A percentile compares a stretch with the other conserved stretches of the same genome.
These are phyloP conservation scores for Heliconius sara DNA, from an alignment of 2,888 invertebrate species.

Conservation along the genomic window DNA sequence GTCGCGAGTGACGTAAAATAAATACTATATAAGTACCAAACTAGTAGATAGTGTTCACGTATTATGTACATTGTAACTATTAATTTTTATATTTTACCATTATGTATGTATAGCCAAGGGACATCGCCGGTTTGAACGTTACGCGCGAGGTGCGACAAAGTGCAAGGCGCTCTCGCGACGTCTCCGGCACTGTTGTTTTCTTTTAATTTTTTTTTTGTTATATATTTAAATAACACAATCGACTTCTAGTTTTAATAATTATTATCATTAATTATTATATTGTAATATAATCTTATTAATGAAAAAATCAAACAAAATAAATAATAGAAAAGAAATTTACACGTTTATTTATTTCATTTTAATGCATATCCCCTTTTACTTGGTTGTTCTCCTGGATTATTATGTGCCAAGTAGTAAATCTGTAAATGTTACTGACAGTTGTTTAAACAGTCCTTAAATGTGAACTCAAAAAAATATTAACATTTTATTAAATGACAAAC, in stretches of 20 bases:
- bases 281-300: slow-evolving; percentile 85
- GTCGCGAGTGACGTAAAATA: slow-evolving; percentile 62
- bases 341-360: slow-evolving; percentile 52
- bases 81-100: slow-evolving; percentile 80
- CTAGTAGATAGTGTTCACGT: slow-evolving; percentile 81
- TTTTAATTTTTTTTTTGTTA: slow-evolving; percentile 76
- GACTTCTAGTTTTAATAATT: slow-evolving; percentile 83
- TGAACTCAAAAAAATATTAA: too few relatives aligned
- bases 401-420: too few relatives aligned
- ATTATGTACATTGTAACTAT: slow-evolving; percentile 83
- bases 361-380: not conserved
- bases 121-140: slow-evolving; percentile 75
- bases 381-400: too few relatives aligned
- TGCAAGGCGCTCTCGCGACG: slow-evolving; percentile 57
- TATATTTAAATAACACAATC: slow-evolving; percentile 84
- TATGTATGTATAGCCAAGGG: slow-evolving; percentile 76
- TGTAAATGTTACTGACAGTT: too few relatives aligned
- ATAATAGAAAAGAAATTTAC: slow-evolving; percentile 77
- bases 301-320: slow-evolving; percentile 84
- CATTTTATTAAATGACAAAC: too few relatives aligned
- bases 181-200: slow-evolving; percentile 74
- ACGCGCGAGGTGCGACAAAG: slow-evolving; percentile 68
- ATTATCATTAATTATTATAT: slow-evolving; percentile 84
- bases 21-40: slow-evolving; percentile 82
- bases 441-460: too few relatives aligned